A percentile compares a stretch with the other conserved stretches of the same genome.
These are phyloP conservation scores for Pheucticus melanocephalus DNA, from an alignment of 2,113 vertebrate species.

Conservation along the genomic window DNA sequence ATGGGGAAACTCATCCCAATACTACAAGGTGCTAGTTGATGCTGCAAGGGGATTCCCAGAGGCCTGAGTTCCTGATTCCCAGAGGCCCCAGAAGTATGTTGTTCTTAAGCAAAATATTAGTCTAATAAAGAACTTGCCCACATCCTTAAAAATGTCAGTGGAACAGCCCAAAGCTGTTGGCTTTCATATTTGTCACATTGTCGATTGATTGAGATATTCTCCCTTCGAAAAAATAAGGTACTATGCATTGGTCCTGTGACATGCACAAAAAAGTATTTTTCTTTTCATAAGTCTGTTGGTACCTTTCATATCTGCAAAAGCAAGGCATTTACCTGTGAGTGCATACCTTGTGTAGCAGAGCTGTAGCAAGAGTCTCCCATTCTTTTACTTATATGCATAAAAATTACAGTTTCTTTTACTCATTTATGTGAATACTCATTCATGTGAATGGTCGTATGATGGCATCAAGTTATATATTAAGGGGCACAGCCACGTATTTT, in stretches of 20 bases:
- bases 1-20: not conserved
- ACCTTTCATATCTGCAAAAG: not conserved
- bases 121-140: not conserved
- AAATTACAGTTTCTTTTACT: not conserved
- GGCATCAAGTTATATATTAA: not conserved
- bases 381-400: not conserved
- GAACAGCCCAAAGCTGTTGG: not conserved
- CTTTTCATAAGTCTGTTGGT: not conserved
- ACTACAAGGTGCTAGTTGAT: constrained; percentile 34
- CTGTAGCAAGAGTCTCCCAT: not conserved
- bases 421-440: not conserved
- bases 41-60: not conserved
- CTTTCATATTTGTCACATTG: not conserved
- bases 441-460: not conserved
- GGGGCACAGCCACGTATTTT: not conserved
- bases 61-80: not conserved
- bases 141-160: not conserved
- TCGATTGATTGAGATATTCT: not conserved
- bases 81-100: not conserved
- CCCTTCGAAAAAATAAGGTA: not conserved
- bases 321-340: not conserved
- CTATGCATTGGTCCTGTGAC: not conserved
- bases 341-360: not conserved
- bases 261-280: not conserved
- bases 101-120: not conserved